A percentile compares a stretch with the other conserved stretches of the same genome.
Evolutionary conservation across 2,797 vertebrate genomes (phyloP).

Genomic region (Ctenopoma kingsleyae): DNA sequence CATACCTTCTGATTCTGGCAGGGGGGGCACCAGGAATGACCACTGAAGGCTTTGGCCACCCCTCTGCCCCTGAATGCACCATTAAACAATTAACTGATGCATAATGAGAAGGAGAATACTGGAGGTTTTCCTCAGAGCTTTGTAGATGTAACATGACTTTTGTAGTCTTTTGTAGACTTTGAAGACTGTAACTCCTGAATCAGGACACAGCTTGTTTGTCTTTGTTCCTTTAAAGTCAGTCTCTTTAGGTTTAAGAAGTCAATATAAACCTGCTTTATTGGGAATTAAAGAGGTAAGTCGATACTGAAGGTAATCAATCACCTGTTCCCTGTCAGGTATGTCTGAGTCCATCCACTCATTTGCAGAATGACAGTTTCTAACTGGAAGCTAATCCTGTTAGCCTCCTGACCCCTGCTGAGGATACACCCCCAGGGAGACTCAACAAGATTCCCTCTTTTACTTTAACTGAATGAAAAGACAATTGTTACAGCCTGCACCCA

Average conservation of each 20-base stretch:
- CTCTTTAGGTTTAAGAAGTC: conserved; percentile 16
- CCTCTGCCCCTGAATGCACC: background rate
- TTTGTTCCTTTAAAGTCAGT: background rate
- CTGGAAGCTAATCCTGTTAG: conserved; percentile 56
- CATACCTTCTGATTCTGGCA: no score
- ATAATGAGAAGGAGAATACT: background rate
- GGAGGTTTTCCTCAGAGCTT: background rate
- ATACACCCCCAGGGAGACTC: conserved; percentile 28
- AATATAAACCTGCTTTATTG: conserved; percentile 20
- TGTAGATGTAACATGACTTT: background rate
- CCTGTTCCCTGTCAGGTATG: conserved; percentile 27
- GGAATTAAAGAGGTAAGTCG: conserved; percentile 25
- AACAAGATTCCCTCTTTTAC: conserved; percentile 16
- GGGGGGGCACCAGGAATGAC: no score
- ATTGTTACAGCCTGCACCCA: no score
- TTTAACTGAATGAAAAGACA: conserved; percentile 12
- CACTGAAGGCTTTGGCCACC: no score
- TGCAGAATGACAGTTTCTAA: conserved; percentile 31
- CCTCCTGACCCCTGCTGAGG: conserved; percentile 37
- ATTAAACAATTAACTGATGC: background rate
- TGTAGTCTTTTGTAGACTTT: background rate
- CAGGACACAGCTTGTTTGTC: background rate
- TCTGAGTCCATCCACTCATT: conserved; percentile 37
- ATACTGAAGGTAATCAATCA: conserved; percentile 48
- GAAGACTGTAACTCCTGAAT: background rate